Percentiles rank a stretch among this genome's conserved stretches.
phyloP scores from a whole-genome alignment of 2,113 vertebrate genomes.

The Sebastes schlegelii region DNA sequence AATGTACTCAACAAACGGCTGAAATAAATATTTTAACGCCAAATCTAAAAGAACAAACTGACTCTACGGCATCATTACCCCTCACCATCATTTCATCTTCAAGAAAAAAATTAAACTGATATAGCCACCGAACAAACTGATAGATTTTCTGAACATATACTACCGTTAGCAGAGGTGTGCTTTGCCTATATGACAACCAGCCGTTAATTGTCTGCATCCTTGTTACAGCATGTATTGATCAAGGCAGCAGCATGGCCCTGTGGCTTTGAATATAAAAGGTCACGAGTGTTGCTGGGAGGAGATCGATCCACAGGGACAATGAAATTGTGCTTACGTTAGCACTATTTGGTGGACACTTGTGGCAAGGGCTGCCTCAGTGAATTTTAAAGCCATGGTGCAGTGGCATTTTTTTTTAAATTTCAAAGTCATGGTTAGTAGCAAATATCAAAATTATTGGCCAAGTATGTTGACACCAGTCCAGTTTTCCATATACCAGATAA shows the following conservation, averaged over 20 bases:
- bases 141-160: background rate
- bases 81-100: background rate
- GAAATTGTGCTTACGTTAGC: background rate
- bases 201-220: background rate
- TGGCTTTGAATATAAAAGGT: slow-evolving; percentile 1
- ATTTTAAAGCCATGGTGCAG: background rate
- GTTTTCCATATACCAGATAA: too few species aligned
- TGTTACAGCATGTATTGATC: slow-evolving; percentile 1
- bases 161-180: background rate
- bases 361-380: background rate
- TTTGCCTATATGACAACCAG: background rate
- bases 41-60: background rate
- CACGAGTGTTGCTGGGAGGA: rapidly evolving
- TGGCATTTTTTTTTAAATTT: background rate
- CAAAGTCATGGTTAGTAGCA: too few species aligned
- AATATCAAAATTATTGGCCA: too few species aligned
- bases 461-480: too few species aligned
- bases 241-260: background rate
- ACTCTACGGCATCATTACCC: background rate
- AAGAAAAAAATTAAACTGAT: background rate
- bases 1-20: slow-evolving; percentile 1
- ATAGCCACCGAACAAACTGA: background rate
- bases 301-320: background rate
- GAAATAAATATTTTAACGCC: background rate
- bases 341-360: slow-evolving; percentile 9